Percentiles rank a stretch among this genome's conserved stretches.
phyloP scores from a whole-genome alignment of 1,140 invertebrate genomes.

The Nephila pilipes region DNA sequence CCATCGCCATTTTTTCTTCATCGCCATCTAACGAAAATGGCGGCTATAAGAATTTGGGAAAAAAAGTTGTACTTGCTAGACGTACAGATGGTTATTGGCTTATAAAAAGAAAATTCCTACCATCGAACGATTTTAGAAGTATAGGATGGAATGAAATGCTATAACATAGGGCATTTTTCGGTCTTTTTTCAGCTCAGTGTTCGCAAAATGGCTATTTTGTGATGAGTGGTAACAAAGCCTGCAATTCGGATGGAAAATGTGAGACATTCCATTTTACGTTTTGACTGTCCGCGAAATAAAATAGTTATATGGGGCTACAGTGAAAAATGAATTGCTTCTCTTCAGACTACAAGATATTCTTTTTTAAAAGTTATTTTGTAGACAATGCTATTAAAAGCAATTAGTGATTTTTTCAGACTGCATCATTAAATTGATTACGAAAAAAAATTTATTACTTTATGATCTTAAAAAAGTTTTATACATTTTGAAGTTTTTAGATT shows the following conservation, averaged over 20 bases:
- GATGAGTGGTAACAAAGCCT: neutral
- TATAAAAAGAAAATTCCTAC: neutral
- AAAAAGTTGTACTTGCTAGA: neutral
- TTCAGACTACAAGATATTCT: too few species aligned
- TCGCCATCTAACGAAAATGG: neutral
- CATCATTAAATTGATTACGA: too few species aligned
- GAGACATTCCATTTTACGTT: neutral
- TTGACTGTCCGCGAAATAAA: neutral
- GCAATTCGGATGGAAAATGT: neutral
- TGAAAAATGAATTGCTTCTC: too few species aligned
- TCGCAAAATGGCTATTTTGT: neutral
- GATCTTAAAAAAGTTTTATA: too few species aligned
- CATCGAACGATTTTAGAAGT: conserved; percentile 18
- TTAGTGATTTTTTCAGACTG: too few species aligned
- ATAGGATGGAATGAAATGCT: neutral
- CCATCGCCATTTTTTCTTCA: neutral
- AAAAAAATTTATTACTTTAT: too few species aligned
- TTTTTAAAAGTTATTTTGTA: too few species aligned
- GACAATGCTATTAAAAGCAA: too few species aligned
- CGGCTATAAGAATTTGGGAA: neutral
- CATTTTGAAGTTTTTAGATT: too few species aligned
- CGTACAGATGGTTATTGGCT: too few species aligned
- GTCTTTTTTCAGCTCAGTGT: neutral
- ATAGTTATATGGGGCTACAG: neutral
- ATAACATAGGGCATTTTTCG: too few species aligned